These are phyloP conservation scores for Chironex yamaguchii DNA, from an alignment of 30 jellyfish, hydroid and myxozoan genomes.

Conservation along the genomic window DNA sequence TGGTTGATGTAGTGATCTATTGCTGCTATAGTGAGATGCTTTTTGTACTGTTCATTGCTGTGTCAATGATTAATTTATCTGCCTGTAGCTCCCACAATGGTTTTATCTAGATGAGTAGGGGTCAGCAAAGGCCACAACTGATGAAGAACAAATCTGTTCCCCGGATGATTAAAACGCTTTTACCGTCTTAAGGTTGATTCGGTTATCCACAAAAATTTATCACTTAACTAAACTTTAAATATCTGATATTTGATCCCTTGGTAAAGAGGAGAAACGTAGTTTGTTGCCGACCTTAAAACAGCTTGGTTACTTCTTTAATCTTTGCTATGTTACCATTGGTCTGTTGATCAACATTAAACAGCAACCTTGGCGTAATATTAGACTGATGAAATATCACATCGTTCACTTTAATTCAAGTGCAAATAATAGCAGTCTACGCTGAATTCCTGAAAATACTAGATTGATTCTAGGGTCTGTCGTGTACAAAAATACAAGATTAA, in stretches of 20 bases:
- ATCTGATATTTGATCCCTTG: background rate
- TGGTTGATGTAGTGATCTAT: no score
- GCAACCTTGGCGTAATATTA: no score
- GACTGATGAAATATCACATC: no score
- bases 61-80: background rate
- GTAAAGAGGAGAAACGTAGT: background rate
- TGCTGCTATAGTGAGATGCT: no score
- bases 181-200: background rate
- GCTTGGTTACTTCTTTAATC: background rate
- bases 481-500: no score
- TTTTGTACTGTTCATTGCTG: no score
- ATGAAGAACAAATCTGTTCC: background rate
- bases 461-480: no score
- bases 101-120: background rate
- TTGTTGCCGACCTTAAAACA: background rate
- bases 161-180: background rate
- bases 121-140: background rate
- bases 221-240: background rate
- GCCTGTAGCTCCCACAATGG: background rate
- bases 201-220: background rate
- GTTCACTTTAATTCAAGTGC: no score
- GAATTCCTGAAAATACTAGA: no score
- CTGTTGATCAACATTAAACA: no score
- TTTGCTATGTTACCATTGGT: no score
- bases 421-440: no score